Percentiles rank a stretch among this genome's conserved stretches.
Evolutionary conservation across 2,113 vertebrate species (phyloP).

Genomic region (Grammomys dolichurus): DNA sequence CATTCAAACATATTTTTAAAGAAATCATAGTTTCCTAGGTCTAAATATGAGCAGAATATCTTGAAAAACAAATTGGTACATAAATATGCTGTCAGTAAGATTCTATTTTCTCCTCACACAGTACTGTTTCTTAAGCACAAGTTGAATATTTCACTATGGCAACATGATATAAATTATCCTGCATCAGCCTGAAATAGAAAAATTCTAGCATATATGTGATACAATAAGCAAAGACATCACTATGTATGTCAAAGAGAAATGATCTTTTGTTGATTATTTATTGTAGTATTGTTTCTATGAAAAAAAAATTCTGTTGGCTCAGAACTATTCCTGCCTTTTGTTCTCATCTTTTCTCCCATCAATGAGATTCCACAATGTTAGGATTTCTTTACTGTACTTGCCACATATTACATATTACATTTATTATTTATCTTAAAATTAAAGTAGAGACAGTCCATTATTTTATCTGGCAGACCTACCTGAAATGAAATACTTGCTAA

Average conservation of each 20-base stretch:
- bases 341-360: neutral
- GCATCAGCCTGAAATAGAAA: constrained; percentile 55
- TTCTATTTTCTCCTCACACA: constrained; percentile 66
- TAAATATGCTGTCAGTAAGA: constrained; percentile 65
- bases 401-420: neutral
- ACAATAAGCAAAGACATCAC: constrained; percentile 54
- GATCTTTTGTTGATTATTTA: constrained; percentile 30
- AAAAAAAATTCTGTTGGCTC: neutral
- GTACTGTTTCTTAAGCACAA: constrained; percentile 64
- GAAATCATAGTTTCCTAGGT: constrained; percentile 68
- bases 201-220: constrained; percentile 39
- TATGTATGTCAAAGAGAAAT: neutral
- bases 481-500: neutral
- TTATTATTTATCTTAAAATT: neutral
- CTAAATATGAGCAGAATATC: constrained; percentile 68
- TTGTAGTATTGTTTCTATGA: neutral
- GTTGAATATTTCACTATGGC: constrained; percentile 75
- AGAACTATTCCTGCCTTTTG: neutral
- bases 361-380: neutral
- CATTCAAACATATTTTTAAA: constrained; percentile 25
- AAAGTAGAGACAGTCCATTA: neutral
- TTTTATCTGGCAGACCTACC: neutral
- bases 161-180: constrained; percentile 74
- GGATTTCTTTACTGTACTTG: constrained; percentile 8
- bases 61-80: constrained; percentile 66